These are phyloP conservation scores for Tenthredo mesomela DNA, from an alignment of 2,888 invertebrate species.

Conservation along the genomic window DNA sequence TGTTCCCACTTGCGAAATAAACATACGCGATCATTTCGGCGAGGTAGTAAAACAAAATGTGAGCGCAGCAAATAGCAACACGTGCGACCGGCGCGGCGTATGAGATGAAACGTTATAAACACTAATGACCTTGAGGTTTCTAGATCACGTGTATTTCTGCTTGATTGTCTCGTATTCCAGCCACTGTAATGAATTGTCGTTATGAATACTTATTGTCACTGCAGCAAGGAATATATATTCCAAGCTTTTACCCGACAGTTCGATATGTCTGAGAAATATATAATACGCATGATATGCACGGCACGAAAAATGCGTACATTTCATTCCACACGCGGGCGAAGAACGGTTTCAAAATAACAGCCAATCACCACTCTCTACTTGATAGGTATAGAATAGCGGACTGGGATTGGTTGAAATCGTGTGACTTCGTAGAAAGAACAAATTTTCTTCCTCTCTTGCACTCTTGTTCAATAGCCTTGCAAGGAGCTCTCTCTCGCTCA, in stretches of 20 bases:
- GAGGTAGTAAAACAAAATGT: neutral
- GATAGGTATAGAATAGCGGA: too few relatives aligned
- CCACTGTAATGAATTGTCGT: neutral
- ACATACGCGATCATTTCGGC: neutral
- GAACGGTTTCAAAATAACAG: neutral
- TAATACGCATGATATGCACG: neutral
- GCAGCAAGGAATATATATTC: neutral
- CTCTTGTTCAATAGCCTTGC: too few relatives aligned
- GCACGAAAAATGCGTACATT: neutral
- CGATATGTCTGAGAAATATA: neutral
- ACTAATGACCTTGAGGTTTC: neutral
- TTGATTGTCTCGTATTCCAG: neutral
- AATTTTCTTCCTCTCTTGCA: too few relatives aligned
- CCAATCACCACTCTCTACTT: constrained; percentile 1
- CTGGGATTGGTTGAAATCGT: too few relatives aligned
- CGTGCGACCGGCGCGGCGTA: constrained; percentile 1
- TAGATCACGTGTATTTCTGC: neutral
- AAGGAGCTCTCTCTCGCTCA: too few relatives aligned
- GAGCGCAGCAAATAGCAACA: neutral
- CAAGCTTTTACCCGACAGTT: neutral
- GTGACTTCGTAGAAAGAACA: too few relatives aligned
- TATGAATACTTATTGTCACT: neutral
- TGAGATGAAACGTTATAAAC: neutral
- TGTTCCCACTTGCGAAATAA: neutral
- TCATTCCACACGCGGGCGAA: neutral